A percentile compares a stretch with the other conserved stretches of the same genome.
These are phyloP conservation scores for Rhynchonycteris naso DNA, from an alignment of 2,797 vertebrate genomes.

Conservation along the genomic window DNA sequence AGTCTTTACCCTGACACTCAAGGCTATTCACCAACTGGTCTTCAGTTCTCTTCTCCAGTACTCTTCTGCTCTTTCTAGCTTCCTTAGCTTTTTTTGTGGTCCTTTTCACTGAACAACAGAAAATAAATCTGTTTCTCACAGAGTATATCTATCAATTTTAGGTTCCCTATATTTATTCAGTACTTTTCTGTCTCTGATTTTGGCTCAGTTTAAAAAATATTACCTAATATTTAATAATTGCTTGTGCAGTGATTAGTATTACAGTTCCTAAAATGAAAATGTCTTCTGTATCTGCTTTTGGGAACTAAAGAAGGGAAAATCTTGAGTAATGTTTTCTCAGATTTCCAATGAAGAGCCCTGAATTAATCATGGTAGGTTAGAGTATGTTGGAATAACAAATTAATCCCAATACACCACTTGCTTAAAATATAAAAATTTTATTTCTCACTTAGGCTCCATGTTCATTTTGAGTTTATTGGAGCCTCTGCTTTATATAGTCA, in stretches of 20 bases:
- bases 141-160: background rate
- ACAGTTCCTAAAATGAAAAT: slow-evolving; percentile 7
- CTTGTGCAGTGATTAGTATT: background rate
- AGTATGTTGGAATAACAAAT: background rate
- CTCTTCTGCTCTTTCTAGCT: background rate
- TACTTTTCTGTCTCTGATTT: background rate
- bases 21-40: background rate
- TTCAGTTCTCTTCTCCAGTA: background rate
- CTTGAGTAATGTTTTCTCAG: background rate
- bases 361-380: background rate
- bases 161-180: background rate
- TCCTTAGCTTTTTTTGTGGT: background rate
- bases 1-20: background rate
- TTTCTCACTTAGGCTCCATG: background rate
- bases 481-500: background rate
- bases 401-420: background rate
- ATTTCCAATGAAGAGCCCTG: background rate
- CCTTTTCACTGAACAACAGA: background rate
- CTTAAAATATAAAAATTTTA: background rate
- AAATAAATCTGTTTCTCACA: background rate
- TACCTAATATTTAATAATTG: background rate
- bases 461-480: background rate
- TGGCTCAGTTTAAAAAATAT: background rate
- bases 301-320: background rate
- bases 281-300: background rate